phyloP scores from a whole-genome alignment of 2,888 invertebrate genomes.

The Archaeoteleia sp. region DNA sequence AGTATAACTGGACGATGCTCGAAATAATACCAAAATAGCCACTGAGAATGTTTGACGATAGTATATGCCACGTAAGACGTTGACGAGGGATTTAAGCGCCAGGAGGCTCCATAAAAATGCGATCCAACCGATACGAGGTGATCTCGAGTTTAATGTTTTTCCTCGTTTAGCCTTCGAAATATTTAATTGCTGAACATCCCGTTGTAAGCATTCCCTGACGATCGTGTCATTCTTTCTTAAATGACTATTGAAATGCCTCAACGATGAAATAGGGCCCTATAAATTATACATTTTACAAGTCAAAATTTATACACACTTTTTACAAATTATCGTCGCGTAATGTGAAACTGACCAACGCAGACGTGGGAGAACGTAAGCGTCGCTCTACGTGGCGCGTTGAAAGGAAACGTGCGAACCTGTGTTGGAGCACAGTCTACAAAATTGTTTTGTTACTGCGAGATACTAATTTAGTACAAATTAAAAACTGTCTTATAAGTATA shows the following conservation, averaged over 20 bases:
- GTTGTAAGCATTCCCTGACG: conserved; percentile 54
- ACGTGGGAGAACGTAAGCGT: too few species aligned
- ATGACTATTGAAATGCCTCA: conserved; percentile 47
- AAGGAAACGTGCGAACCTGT: neutral
- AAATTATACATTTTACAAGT: conserved; percentile 53
- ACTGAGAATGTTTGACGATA: conserved; percentile 31
- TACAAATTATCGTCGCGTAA: conserved; percentile 44
- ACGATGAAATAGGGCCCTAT: conserved; percentile 47
- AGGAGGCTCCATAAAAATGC: conserved; percentile 65
- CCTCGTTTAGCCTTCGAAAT: conserved; percentile 56
- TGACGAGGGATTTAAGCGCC: conserved; percentile 62
- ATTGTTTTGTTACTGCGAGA: too few species aligned
- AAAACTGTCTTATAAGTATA: too few species aligned
- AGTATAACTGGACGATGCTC: conserved; percentile 11
- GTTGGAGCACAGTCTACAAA: too few species aligned
- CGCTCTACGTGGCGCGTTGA: too few species aligned
- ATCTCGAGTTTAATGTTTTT: conserved; percentile 59
- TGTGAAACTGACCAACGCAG: too few species aligned
- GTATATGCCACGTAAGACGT: conserved; percentile 52
- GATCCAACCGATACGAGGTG: conserved; percentile 57
- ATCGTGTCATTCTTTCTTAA: conserved; percentile 54
- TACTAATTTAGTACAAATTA: too few species aligned
- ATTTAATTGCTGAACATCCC: conserved; percentile 54
- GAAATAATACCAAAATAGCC: conserved; percentile 35
- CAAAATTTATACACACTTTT: conserved; percentile 45